phyloP scores from a whole-genome alignment of 1,140 invertebrate genomes.

The Teleogryllus occipitalis region DNA sequence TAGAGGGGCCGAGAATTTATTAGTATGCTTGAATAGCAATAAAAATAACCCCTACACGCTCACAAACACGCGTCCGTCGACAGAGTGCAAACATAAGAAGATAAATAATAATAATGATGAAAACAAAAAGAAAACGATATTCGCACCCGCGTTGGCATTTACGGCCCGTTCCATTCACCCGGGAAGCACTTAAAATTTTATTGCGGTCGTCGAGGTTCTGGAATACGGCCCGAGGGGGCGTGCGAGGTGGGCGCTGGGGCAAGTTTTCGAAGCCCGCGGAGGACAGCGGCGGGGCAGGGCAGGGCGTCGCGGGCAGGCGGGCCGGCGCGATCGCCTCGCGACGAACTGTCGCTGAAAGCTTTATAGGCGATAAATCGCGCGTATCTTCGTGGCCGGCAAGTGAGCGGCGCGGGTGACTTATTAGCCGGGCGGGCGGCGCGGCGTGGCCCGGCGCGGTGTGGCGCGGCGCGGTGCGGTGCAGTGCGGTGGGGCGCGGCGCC shows the following conservation, averaged over 20 bases:
- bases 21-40: background rate
- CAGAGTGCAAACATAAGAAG: background rate
- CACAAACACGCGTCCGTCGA: no score
- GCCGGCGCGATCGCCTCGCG: no score
- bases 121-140: background rate
- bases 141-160: background rate
- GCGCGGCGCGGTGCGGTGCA: no score
- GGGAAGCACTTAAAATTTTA: background rate
- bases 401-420: background rate
- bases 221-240: no score
- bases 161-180: background rate
- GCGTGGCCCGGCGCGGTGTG: no score
- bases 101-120: background rate
- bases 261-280: no score
- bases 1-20: background rate
- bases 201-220: background rate
- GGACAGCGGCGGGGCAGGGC: no score
- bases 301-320: no score
- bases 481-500: no score
- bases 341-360: background rate
- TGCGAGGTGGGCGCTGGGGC: no score
- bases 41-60: background rate
- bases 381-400: background rate
- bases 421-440: background rate
- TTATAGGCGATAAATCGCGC: conserved; percentile 3